These are phyloP conservation scores for Collichthys lucidus DNA, from an alignment of 2,113 vertebrate genomes.

Conservation along the genomic window DNA sequence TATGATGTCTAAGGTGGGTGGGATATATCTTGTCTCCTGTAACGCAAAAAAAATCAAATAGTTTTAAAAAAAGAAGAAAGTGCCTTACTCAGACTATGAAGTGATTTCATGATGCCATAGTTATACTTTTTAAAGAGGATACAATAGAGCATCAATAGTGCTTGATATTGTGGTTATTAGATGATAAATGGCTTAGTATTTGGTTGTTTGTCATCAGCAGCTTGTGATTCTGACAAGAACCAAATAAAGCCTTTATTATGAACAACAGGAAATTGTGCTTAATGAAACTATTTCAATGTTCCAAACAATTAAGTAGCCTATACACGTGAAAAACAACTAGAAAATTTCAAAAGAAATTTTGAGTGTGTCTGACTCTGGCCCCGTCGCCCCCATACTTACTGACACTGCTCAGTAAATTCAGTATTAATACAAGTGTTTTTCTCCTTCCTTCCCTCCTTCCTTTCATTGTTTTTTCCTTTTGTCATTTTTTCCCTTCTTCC, in stretches of 20 bases:
- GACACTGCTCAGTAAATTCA: no score
- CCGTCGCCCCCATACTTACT: no score
- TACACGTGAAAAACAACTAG: no score
- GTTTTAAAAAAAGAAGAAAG: not conserved
- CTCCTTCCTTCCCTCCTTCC: no score
- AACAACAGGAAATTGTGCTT: not conserved
- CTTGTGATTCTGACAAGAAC: conserved; percentile 22
- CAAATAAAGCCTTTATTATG: conserved; percentile 3
- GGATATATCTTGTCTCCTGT: not conserved
- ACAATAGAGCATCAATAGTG: conserved; percentile 1
- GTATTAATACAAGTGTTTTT: no score
- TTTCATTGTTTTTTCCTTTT: no score
- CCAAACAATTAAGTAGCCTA: not conserved
- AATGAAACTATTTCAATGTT: not conserved
- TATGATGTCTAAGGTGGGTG: not conserved
- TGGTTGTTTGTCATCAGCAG: conserved; percentile 18
- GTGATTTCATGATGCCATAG: conserved; percentile 5
- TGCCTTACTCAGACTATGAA: conserved; percentile 6
- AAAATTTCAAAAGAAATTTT: no score
- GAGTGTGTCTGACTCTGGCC: no score
- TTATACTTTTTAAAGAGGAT: not conserved
- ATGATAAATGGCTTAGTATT: conserved; percentile 9
- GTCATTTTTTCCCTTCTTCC: no score
- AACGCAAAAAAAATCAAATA: conserved; percentile 8
- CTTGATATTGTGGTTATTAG: conserved; percentile 18